Evolutionary conservation across 64 coral and sea anemone genomes (phyloP), one percentile per base, ranked within the genome.

Genomic region (Porites australiensis): DNA sequence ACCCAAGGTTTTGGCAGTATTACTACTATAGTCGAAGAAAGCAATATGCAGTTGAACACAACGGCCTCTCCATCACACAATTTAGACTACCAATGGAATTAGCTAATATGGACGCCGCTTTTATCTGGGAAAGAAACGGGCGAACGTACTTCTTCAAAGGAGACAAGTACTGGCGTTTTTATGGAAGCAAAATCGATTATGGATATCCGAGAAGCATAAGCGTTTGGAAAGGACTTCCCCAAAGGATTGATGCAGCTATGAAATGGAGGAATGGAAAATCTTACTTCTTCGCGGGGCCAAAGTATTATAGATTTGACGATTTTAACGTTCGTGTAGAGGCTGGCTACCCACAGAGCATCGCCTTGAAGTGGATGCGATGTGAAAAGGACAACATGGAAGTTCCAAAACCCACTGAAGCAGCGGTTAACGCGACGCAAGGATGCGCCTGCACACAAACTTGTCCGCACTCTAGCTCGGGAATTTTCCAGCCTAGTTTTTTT

Each of bases 101-200:
- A 23, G 66, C 77, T 18, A 53, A 84, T 9, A 67, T 95, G 82
- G 82, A 95, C 57, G 89, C 64, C 16, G 89, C 60, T 7, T 95
- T 91, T 65, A 63, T 75, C 11, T 95, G 94, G 94, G 64, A 64
- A 52, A 72, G 88, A 23, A 95, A 95, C 64, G n/a, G 73, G 2
- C 77, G 54, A 44, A 95, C 94, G 2, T 95, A 95, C 55, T 91
- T 95, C 52, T 87, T 79, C 13, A 96, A 96, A 71, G 95, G 91
- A 6, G 66, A 79, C 82, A 55, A 93, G 70, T 96, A 96, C 62
- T 96, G 95, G 95, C 86, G 95, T 27, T 93, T 89, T 61, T 63
- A 90, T 50, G 90, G 89, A 53, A 4, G 43, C 12, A 89, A 47
- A 16, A 69, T 96, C 2, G 95, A 96, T 74, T 73, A 57, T 11